Percentiles rank a stretch among this genome's conserved stretches.
Conservation (phyloP, 2,797 vertebrate genomes). For the Sparus aurata region DNA sequence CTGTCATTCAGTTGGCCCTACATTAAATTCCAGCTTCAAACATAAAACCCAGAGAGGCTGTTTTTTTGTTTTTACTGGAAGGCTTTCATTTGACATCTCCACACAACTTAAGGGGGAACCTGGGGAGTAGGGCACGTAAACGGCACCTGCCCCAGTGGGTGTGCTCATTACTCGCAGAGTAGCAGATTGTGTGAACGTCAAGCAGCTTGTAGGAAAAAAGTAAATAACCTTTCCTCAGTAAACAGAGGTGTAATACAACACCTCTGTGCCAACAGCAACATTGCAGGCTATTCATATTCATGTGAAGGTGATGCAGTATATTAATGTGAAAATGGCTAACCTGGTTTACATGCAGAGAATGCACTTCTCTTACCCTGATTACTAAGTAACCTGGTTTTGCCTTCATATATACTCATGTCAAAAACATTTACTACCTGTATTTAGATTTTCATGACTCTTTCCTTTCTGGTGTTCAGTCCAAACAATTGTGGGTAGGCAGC, state of each 20-base stretch:
- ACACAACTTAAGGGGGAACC: slow-evolving; percentile 1
- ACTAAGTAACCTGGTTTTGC: slow-evolving; percentile 9
- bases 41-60: background rate
- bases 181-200: slow-evolving; percentile 31
- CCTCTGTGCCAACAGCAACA: background rate
- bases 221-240: slow-evolving; percentile 8
- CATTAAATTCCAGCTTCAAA: background rate
- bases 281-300: background rate
- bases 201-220: slow-evolving; percentile 13
- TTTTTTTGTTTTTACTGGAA: background rate
- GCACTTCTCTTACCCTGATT: slow-evolving; percentile 4
- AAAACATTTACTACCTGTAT: no score
- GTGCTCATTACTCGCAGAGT: slow-evolving; percentile 26
- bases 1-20: background rate
- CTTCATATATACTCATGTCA: background rate
- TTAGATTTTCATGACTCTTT: background rate
- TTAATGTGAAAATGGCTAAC: slow-evolving; percentile 12
- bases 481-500: background rate
- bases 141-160: background rate
- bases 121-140: slow-evolving; percentile 23
- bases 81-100: slow-evolving; percentile 18
- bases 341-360: slow-evolving; percentile 3
- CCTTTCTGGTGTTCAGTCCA: background rate
- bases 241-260: slow-evolving; percentile 34
- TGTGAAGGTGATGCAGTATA: background rate